Conservation (phyloP, 2,113 vertebrate genomes). For the Dipodomys spectabilis region DNA sequence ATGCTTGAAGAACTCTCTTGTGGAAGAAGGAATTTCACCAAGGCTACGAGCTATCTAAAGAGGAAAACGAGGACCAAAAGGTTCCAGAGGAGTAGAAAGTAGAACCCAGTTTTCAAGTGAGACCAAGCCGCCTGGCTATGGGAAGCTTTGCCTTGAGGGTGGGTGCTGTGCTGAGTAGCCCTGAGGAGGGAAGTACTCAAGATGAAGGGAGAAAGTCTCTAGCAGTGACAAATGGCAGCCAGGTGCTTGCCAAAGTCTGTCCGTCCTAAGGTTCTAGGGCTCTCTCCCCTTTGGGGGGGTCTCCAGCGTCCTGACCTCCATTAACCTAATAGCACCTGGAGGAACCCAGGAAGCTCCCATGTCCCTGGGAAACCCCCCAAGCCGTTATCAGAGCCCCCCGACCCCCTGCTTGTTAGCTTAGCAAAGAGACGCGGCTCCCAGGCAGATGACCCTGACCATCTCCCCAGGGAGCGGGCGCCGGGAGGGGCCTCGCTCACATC, state of each 20-base stretch:
- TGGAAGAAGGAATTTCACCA: neutral
- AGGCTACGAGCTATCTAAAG: neutral
- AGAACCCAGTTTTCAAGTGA: neutral
- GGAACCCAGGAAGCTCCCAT: neutral
- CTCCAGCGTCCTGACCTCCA: neutral
- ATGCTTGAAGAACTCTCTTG: neutral
- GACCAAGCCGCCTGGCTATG: neutral
- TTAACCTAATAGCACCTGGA: neutral
- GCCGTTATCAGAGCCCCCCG: too few relatives aligned
- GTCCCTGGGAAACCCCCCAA: too few relatives aligned
- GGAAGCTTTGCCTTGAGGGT: neutral
- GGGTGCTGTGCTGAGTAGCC: too few relatives aligned
- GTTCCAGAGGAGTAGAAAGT: neutral
- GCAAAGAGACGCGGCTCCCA: neutral
- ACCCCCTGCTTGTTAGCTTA: conserved; percentile 8
- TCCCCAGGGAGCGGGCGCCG: too few relatives aligned
- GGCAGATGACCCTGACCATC: neutral
- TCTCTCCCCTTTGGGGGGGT: neutral
- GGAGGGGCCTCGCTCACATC: too few relatives aligned
- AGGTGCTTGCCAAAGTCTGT: neutral
- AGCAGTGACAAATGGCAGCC: neutral
- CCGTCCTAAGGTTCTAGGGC: neutral
- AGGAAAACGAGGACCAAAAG: neutral
- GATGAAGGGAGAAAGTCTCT: neutral
- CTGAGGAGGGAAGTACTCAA: neutral